phyloP scores from a whole-genome alignment of 1,140 invertebrate species.

The Camponotus floridanus region DNA sequence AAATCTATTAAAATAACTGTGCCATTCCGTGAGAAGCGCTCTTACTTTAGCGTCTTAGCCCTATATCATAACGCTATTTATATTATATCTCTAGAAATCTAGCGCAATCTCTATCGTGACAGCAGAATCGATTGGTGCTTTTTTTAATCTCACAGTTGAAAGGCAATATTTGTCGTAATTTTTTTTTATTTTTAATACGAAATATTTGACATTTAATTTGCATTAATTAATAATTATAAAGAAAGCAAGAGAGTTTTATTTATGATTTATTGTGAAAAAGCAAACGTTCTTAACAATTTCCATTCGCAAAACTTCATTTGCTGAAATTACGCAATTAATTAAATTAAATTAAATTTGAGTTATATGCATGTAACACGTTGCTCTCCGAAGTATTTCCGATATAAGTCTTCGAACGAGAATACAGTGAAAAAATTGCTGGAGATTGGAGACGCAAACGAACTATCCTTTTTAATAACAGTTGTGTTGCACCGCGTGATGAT shows the following conservation, averaged over 20 bases:
- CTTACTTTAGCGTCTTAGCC: background rate
- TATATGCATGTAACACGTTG: background rate
- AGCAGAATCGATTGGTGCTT: background rate
- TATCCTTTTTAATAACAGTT: conserved; percentile 22
- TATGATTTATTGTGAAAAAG: no score
- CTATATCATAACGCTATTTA: conserved; percentile 1
- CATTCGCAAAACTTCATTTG: background rate
- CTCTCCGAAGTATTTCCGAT: background rate
- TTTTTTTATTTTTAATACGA: background rate
- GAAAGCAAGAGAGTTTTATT: no score
- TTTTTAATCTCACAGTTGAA: background rate
- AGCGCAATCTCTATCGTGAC: background rate
- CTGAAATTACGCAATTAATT: background rate
- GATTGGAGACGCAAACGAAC: conserved; percentile 5
- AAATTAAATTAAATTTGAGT: background rate
- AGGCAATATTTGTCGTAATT: background rate
- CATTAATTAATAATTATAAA: background rate
- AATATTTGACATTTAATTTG: background rate
- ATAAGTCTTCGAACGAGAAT: background rate
- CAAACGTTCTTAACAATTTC: background rate
- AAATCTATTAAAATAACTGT: conserved; percentile 66
- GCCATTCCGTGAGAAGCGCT: background rate
- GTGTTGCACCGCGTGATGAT: conserved; percentile 6
- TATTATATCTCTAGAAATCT: background rate
- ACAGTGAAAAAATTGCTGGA: background rate